These are phyloP conservation scores for Eriosoma lanigerum DNA, from an alignment of 1,140 invertebrate species.

Conservation along the genomic window DNA sequence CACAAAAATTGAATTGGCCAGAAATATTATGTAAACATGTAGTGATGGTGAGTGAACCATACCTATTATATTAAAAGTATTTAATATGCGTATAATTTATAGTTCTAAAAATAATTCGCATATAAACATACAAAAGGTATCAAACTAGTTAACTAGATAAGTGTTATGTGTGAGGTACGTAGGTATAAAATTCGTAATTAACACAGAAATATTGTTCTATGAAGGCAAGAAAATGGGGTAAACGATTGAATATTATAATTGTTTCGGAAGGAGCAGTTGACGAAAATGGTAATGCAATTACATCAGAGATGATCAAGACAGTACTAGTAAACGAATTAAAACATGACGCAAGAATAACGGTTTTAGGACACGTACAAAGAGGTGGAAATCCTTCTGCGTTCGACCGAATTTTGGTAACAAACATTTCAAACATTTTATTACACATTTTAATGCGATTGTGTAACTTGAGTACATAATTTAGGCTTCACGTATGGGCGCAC, in stretches of 20 bases:
- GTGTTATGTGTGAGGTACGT: too few species aligned
- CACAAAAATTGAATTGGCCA: constrained; percentile 83
- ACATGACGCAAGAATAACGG: constrained; percentile 96
- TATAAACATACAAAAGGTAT: too few species aligned
- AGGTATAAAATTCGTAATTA: too few species aligned
- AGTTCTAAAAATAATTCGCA: too few species aligned
- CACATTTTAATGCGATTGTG: background rate
- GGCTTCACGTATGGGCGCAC: constrained; percentile 99
- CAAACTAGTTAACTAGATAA: too few species aligned
- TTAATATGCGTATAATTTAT: too few species aligned
- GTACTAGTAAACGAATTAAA: constrained; percentile 88
- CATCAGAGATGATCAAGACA: constrained; percentile 83
- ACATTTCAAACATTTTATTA: background rate
- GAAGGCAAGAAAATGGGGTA: constrained; percentile 89
- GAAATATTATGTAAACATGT: constrained; percentile 80
- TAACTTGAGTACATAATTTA: constrained; percentile 57
- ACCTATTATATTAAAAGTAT: too few species aligned
- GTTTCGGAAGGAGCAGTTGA: constrained; percentile 98
- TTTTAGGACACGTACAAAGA: constrained; percentile 95
- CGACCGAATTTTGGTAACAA: constrained; percentile 82
- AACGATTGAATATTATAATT: constrained; percentile 97
- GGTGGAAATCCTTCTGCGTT: constrained; percentile 99
- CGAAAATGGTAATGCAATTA: constrained; percentile 87
- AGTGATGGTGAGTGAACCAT: constrained; percentile 35
- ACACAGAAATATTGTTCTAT: too few species aligned